Evolutionary conservation across 2,113 vertebrate genomes (phyloP).

Genomic region (Atrichornis clamosus): DNA sequence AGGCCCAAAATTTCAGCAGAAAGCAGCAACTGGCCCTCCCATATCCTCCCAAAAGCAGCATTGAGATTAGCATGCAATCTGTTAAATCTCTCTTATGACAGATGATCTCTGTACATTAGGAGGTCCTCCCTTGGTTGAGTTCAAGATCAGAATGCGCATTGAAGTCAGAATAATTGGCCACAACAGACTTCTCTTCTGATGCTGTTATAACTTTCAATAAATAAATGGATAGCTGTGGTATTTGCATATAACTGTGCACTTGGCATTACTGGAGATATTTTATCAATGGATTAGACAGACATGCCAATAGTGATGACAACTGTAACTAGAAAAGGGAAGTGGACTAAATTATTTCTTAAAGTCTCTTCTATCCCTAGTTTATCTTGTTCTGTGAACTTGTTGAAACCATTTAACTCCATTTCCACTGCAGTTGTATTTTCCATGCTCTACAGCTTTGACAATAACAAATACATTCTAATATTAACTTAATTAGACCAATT

Average conservation of each 20-base stretch:
- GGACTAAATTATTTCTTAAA: neutral
- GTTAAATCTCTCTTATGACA: neutral
- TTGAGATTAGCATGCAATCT: rapidly evolving
- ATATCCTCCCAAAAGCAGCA: neutral
- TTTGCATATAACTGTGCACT: neutral
- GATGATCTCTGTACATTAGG: neutral
- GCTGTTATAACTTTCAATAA: neutral
- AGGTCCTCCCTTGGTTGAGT: neutral
- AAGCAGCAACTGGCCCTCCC: neutral
- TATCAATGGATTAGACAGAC: neutral
- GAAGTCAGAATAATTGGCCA: neutral
- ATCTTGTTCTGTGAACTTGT: neutral
- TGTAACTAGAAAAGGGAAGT: neutral
- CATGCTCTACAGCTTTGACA: neutral
- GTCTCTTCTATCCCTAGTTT: neutral
- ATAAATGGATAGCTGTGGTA: neutral
- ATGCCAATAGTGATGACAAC: neutral
- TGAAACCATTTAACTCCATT: neutral
- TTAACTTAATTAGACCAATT: neutral
- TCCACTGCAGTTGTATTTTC: neutral
- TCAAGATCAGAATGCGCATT: neutral
- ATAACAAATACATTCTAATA: neutral
- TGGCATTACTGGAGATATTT: neutral
- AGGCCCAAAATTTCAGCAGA: neutral
- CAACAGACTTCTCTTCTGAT: neutral